phyloP scores from a whole-genome alignment of 2,113 vertebrate genomes.

The Athene cunicularia region DNA sequence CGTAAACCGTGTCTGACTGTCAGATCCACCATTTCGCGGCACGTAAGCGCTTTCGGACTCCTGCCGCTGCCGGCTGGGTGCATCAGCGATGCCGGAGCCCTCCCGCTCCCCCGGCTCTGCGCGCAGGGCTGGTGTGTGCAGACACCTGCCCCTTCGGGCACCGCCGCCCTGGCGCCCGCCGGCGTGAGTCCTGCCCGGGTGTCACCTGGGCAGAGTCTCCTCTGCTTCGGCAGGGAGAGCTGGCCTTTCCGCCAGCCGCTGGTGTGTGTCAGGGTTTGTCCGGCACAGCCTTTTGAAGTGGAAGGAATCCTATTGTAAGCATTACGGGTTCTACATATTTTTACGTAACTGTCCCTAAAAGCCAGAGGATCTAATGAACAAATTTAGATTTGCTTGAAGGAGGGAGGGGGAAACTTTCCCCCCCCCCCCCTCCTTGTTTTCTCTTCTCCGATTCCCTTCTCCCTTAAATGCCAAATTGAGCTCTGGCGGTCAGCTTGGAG shows the following conservation, averaged over 20 bases:
- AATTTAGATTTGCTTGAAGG: neutral
- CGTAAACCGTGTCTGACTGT: neutral
- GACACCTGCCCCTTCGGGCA: neutral
- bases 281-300: neutral
- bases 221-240: neutral
- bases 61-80: neutral
- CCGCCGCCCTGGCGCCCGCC: neutral
- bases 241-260: neutral
- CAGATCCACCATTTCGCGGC: slow-evolving; percentile 45
- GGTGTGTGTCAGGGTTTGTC: neutral
- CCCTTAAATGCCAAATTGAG: neutral
- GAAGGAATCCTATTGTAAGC: neutral
- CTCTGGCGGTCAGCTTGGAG: neutral
- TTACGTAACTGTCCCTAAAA: neutral
- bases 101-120: neutral
- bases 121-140: neutral
- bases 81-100: neutral
- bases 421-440: neutral
- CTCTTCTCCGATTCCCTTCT: neutral
- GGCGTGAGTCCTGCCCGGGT: neutral
- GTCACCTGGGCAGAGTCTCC: neutral
- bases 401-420: neutral
- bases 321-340: neutral
- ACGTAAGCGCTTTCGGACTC: neutral
- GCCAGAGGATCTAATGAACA: neutral